These are phyloP conservation scores for Notodonta ziczac DNA, from an alignment of 2,888 invertebrate genomes.

Conservation along the genomic window DNA sequence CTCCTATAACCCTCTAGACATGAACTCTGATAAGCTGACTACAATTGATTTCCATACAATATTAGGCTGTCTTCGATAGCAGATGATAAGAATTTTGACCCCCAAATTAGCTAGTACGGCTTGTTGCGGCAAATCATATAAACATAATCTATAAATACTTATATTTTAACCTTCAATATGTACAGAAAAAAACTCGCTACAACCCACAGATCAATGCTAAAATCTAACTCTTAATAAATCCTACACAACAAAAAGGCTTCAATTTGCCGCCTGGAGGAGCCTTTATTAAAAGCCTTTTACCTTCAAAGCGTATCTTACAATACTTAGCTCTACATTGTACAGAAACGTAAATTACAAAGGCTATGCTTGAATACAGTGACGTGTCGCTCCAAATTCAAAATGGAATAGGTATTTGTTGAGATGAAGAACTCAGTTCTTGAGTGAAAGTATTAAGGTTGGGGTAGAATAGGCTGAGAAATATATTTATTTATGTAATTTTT, in stretches of 20 bases:
- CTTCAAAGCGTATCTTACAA: constrained; percentile 25
- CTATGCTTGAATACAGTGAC: constrained; percentile 27
- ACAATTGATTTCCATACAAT: too few relatives aligned
- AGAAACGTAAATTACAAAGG: constrained; percentile 43
- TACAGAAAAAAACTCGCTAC: not conserved
- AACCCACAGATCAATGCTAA: not conserved
- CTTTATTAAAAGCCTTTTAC: constrained; percentile 23
- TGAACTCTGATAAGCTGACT: too few relatives aligned
- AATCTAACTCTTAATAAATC: constrained; percentile 19
- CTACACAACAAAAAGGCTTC: constrained; percentile 10
- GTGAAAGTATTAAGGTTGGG: not conserved
- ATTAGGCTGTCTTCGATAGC: too few relatives aligned
- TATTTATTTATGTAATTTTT: too few relatives aligned
- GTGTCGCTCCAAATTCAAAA: constrained; percentile 33
- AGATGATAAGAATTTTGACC: too few relatives aligned
- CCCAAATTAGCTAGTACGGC: too few relatives aligned
- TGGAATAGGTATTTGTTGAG: constrained; percentile 23
- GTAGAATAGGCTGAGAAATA: not conserved
- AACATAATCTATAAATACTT: too few relatives aligned
- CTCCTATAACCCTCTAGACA: too few relatives aligned
- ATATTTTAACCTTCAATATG: not conserved
- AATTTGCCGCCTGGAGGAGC: constrained; percentile 11
- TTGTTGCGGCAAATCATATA: too few relatives aligned
- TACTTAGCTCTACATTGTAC: constrained; percentile 24
- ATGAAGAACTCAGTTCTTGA: constrained; percentile 3